Base-by-base conservation (phyloP, 2,113 vertebrate species). In the Chelonoidis abingdonii region DNA sequence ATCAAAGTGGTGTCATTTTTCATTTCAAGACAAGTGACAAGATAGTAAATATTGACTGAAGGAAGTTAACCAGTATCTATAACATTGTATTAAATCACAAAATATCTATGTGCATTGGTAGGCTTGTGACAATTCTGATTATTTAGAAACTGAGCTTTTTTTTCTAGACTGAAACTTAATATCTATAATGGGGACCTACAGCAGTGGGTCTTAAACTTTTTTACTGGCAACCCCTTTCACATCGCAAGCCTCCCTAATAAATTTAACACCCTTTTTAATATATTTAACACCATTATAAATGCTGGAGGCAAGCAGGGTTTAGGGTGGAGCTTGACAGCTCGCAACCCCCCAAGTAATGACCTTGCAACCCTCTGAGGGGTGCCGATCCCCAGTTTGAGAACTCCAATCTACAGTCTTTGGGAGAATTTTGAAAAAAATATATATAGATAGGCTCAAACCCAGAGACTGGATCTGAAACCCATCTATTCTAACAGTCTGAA, bases 31-130 rank as follows among this genome's bases (percentile, higher is more conserved):
- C 86, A 96, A 95, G 65, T 29, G 49, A 81, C 52, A 89, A 92
- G 84, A 90, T 87, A 96, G 93, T 86, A 97, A 97, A 97, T 94
- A 96, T 25, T 96, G 92, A 95, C 89, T 89, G 95, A 97, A 96
- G 92, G 79, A 96, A 95, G 62, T 22, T 89, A 93, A 72, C 62
- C 79, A 72, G 50, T 84, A 91, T 78, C 91, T 90, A 84, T 93
- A 95, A 91, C 3, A 2, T 25, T 82, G 7, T 80, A 95, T 94
- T 89, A 94, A 94, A 96, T 90, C 76, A 76, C 65, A 57, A 89
- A 96, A 93, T 78, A 83, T 24, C 27, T 41, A 76, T 84, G 65
- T 86, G 27, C 44, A 76, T 94, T 96, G 85, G 80, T n/a, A 87
- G 12, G 4, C 19, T 89, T 38, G 89, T 95, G 90, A 83, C 50